phyloP scores from a whole-genome alignment of 1,140 invertebrate species.

The Nixonia krombeini region DNA sequence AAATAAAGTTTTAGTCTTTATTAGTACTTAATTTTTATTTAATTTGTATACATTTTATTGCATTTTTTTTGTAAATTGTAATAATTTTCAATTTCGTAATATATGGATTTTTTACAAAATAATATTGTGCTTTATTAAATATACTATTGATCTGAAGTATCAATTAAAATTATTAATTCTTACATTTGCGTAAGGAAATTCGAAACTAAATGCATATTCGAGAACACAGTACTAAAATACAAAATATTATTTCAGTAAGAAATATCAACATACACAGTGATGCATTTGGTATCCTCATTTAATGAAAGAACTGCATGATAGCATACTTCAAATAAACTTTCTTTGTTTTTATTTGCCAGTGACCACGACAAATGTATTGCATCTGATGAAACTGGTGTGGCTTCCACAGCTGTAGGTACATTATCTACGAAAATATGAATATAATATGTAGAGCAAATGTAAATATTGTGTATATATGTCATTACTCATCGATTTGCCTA shows the following conservation, averaged over 20 bases:
- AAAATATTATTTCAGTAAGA: too few species aligned
- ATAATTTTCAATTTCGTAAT: conserved; percentile 3
- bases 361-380: conserved; percentile 72
- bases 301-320: conserved; percentile 65
- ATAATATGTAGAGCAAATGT: conserved; percentile 4
- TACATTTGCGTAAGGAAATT: too few species aligned
- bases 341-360: conserved; percentile 47
- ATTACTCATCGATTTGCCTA: conserved; percentile 1
- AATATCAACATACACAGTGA: conserved; percentile 43
- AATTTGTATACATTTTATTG: conserved; percentile 6
- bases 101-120: too few species aligned
- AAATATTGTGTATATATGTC: background rate
- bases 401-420: conserved; percentile 68
- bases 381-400: conserved; percentile 67
- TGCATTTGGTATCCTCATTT: conserved; percentile 54
- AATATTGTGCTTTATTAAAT: too few species aligned
- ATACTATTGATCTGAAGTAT: too few species aligned
- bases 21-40: background rate
- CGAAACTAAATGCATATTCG: too few species aligned
- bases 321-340: conserved; percentile 69
- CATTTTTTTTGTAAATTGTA: background rate
- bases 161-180: too few species aligned
- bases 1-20: too few species aligned
- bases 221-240: too few species aligned
- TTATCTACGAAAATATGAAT: conserved; percentile 44